Base-by-base conservation (phyloP, 2,797 vertebrate species). In the Menidia menidia region DNA sequence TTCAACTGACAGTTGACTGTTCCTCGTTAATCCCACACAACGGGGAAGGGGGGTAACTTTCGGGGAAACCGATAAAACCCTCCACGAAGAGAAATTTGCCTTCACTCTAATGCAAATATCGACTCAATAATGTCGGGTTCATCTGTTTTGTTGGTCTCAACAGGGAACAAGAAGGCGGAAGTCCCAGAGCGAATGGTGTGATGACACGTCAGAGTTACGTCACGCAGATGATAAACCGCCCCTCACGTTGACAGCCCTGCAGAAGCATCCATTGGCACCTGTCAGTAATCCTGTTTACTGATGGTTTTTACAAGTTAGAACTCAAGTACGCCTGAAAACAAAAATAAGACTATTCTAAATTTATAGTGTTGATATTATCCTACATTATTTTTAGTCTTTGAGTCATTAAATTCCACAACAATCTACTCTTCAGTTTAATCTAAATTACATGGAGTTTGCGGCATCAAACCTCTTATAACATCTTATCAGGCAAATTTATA, bases 91-190 rank as follows among this genome's bases (percentile, higher is more conserved):
- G 8, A 50, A 60, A 44, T 43, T 6, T 30, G 3, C 1, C 31
- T 19, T n/a, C 15, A 1, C 4, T 58, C 60, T 72, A 52, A 16
- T 39, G 55, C 15, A 63, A 43, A 63, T 71, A 52, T 8, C 35
- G 31, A 60, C 45, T 77, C 78, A 69, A 44, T 62, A 31, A 39
- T 47, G 3, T 56, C 42, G 44, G 19, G 48, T 61, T 55, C 16
- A 7, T 8, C 13, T 41, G 33, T 58, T 42, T 39, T 4, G 48
- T 53, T 83, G 48, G 80, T 75, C 73, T 30, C 33, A 11, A 41
- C 56, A 12, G 2, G 68, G 64, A 78, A 30, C 68, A 88, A 91
- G 80, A 89, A 87, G 75, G 80, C 88, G 92, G 82, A 94, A 92
- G 79, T n/a, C 1, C 3, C 1, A 14, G 2, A 66, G 31, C 92